A percentile compares a stretch with the other conserved stretches of the same genome.
These are phyloP conservation scores for Stenchaetothrips biformis DNA, from an alignment of 2,888 invertebrate genomes.

Conservation along the genomic window DNA sequence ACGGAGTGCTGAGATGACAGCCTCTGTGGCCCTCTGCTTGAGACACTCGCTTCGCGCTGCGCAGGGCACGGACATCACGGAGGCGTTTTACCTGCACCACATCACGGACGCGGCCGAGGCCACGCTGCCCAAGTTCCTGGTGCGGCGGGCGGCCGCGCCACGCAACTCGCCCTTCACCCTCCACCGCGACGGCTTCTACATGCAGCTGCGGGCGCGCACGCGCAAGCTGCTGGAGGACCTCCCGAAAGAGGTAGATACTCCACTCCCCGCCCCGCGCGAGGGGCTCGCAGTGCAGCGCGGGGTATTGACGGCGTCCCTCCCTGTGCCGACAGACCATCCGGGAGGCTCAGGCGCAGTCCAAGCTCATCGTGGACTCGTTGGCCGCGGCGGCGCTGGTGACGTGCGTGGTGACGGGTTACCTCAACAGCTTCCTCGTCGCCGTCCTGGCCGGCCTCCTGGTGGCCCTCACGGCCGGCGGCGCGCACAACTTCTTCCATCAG, in stretches of 20 bases:
- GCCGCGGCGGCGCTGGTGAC: slow-evolving; percentile 45
- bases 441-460: slow-evolving; percentile 55
- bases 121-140: slow-evolving; percentile 60
- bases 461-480: slow-evolving; percentile 55
- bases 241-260: slow-evolving; percentile 32
- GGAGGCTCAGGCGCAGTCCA: slow-evolving; percentile 39
- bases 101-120: slow-evolving; percentile 54
- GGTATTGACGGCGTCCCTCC: slow-evolving; percentile 18
- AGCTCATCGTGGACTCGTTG: slow-evolving; percentile 47
- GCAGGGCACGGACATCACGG: slow-evolving; percentile 75
- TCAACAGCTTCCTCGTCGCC: slow-evolving; percentile 42
- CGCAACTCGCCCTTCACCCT: slow-evolving; percentile 70
- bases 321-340: neutral
- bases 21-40: neutral
- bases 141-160: slow-evolving; percentile 57
- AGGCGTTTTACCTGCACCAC: slow-evolving; percentile 72
- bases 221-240: slow-evolving; percentile 31
- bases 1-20: slow-evolving; percentile 30
- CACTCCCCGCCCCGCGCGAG: slow-evolving; percentile 26
- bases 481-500: slow-evolving; percentile 75
- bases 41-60: slow-evolving; percentile 40
- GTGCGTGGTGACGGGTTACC: slow-evolving; percentile 40
- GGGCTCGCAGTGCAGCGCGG: neutral
- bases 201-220: slow-evolving; percentile 54
- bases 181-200: slow-evolving; percentile 67